These are phyloP conservation scores for Scolanthus callimorphus DNA, from an alignment of 92 coral and sea anemone genomes.

Conservation along the genomic window DNA sequence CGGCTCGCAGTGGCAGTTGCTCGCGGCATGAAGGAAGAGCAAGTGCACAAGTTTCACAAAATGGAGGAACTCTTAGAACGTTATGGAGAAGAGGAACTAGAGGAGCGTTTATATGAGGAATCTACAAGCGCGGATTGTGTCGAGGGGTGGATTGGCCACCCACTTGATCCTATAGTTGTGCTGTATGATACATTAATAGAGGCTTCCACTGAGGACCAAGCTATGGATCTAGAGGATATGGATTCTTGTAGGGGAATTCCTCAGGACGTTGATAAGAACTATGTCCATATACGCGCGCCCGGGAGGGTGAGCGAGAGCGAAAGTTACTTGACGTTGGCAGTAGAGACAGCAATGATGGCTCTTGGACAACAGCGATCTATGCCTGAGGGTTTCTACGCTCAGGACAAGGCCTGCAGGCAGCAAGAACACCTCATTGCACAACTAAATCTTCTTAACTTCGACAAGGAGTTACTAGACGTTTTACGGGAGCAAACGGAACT, in stretches of 20 bases:
- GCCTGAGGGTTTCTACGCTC: conserved; percentile 89
- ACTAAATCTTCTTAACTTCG: conserved; percentile 75
- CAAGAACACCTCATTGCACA: conserved; percentile 97
- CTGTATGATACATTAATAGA: conserved; percentile 90
- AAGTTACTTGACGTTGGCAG: conserved; percentile 70
- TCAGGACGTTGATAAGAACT: conserved; percentile 37
- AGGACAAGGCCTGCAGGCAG: conserved; percentile 91
- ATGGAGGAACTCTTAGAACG: conserved; percentile 59
- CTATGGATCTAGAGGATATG: conserved; percentile 2
- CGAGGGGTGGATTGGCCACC: conserved; percentile 98
- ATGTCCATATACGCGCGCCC: conserved; percentile 41
- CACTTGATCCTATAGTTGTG: conserved; percentile 86
- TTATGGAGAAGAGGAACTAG: conserved; percentile 66
- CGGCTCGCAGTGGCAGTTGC: conserved; percentile 95
- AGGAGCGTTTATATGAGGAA: conserved; percentile 61
- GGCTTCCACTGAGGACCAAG: conserved; percentile 48
- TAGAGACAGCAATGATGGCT: conserved; percentile 91
- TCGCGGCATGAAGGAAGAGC: conserved; percentile 94
- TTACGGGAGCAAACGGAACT: conserved; percentile 72
- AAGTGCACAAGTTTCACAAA: conserved; percentile 67
- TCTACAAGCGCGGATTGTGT: conserved; percentile 56
- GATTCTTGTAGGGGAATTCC: conserved; percentile 20
- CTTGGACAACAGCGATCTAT: conserved; percentile 93
- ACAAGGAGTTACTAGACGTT: conserved; percentile 26
- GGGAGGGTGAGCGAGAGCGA: conserved; percentile 48